These are phyloP conservation scores for Cerastis rubricosa DNA, from an alignment of 2,888 invertebrate species.

Conservation along the genomic window DNA sequence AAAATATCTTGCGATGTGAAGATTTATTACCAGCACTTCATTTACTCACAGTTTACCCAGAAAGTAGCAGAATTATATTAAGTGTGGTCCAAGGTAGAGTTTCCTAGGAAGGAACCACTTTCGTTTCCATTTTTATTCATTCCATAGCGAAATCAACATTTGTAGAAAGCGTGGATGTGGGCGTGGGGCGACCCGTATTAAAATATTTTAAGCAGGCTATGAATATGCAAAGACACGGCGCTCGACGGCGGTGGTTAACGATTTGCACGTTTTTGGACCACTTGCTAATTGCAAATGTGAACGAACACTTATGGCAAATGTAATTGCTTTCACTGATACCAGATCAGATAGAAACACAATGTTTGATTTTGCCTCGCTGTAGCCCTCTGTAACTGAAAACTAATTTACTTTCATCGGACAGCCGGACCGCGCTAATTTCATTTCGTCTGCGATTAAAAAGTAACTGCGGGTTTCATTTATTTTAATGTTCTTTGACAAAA, in stretches of 20 bases:
- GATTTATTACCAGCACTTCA: constrained; percentile 58
- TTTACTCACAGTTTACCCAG: constrained; percentile 60
- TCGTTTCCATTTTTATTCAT: constrained; percentile 76
- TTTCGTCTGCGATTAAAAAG: constrained; percentile 68
- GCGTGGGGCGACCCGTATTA: constrained; percentile 86
- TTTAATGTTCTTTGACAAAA: constrained; percentile 64
- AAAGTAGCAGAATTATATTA: constrained; percentile 60
- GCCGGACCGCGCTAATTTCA: constrained; percentile 62
- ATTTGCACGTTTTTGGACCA: constrained; percentile 90
- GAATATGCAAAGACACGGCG: constrained; percentile 90
- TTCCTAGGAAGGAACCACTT: constrained; percentile 56
- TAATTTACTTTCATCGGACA: constrained; percentile 69
- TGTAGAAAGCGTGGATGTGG: constrained; percentile 85
- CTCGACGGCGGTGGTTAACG: constrained; percentile 87
- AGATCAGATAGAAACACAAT: constrained; percentile 77
- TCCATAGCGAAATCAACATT: constrained; percentile 84
- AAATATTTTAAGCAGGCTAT: constrained; percentile 91
- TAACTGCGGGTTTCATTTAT: constrained; percentile 64
- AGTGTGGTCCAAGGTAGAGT: constrained; percentile 52
- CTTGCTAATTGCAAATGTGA: constrained; percentile 90
- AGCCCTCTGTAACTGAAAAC: constrained; percentile 67
- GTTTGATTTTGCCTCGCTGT: constrained; percentile 78
- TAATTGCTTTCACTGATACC: constrained; percentile 88
- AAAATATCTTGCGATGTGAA: constrained; percentile 60
- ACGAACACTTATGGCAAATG: constrained; percentile 89